Conservation (phyloP, 2,113 vertebrate species). For the Etheostoma spectabile region DNA sequence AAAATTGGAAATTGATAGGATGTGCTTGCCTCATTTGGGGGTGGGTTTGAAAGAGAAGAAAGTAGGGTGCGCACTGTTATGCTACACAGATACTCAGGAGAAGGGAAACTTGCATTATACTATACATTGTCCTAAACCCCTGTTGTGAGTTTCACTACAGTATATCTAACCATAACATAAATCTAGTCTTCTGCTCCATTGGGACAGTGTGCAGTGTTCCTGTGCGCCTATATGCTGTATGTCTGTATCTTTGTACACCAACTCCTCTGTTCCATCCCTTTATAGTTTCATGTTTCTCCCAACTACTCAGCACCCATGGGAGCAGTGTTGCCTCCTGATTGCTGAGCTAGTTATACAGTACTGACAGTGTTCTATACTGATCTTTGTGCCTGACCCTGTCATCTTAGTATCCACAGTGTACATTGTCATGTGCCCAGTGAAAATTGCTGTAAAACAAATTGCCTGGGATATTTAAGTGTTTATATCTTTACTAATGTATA, state of each 20-base stretch:
- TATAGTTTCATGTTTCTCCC: slow-evolving; percentile 55
- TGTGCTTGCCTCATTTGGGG: slow-evolving; percentile 21
- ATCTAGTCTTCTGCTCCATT: slow-evolving; percentile 24
- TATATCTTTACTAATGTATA: slow-evolving; percentile 29
- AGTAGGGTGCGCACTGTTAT: neutral
- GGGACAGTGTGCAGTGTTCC: slow-evolving; percentile 39
- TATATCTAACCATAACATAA: slow-evolving; percentile 32
- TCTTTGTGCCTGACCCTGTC: slow-evolving; percentile 39
- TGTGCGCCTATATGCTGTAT: slow-evolving; percentile 19
- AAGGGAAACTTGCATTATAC: slow-evolving; percentile 12
- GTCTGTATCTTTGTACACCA: slow-evolving; percentile 29
- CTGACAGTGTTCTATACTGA: slow-evolving; percentile 55
- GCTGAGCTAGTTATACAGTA: slow-evolving; percentile 64
- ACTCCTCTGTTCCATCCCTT: slow-evolving; percentile 20
- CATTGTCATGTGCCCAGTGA: slow-evolving; percentile 31
- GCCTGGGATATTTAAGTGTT: slow-evolving; percentile 13
- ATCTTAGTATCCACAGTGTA: slow-evolving; percentile 35
- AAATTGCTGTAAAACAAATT: slow-evolving; percentile 45
- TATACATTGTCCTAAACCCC: neutral
- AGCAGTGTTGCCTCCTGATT: slow-evolving; percentile 57
- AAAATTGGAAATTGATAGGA: slow-evolving; percentile 47
- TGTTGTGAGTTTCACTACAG: slow-evolving; percentile 29
- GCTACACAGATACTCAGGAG: neutral
- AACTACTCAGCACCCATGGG: slow-evolving; percentile 62
- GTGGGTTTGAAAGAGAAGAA: slow-evolving; percentile 2